Evolutionary conservation across 2,113 vertebrate species (phyloP).

Genomic region (Reinhardtius hippoglossoides): DNA sequence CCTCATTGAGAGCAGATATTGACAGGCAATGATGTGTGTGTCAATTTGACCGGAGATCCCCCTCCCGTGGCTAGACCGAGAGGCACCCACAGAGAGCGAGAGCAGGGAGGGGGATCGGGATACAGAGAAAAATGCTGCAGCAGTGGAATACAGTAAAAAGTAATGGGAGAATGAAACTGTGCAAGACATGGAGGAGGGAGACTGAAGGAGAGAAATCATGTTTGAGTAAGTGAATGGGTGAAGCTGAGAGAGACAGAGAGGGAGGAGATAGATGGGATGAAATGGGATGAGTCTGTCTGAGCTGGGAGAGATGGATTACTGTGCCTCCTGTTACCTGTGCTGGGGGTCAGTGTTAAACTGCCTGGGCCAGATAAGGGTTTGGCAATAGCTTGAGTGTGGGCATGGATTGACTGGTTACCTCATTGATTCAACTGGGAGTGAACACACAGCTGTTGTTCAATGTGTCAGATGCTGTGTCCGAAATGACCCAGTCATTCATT

Average conservation of each 20-base stretch:
- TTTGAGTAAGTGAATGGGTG: conserved; percentile 50
- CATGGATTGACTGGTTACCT: conserved; percentile 67
- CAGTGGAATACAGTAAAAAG: conserved; percentile 26
- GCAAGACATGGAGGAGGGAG: conserved; percentile 33
- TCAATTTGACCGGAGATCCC: conserved; percentile 57
- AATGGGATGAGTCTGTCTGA: conserved; percentile 68
- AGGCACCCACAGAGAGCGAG: conserved; percentile 50
- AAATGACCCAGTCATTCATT: not conserved
- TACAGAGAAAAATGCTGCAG: conserved; percentile 45
- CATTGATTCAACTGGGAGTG: conserved; percentile 71
- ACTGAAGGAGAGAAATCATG: conserved; percentile 33
- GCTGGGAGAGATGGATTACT: conserved; percentile 80
- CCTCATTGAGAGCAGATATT: conserved; percentile 65
- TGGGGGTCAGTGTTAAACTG: conserved; percentile 83
- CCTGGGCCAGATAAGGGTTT: conserved; percentile 73
- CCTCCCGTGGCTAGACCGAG: conserved; percentile 54
- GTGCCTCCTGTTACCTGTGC: conserved; percentile 82
- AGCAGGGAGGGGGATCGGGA: conserved; percentile 20
- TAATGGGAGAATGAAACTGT: conserved; percentile 52
- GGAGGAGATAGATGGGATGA: conserved; percentile 36
- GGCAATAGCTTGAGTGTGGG: conserved; percentile 77
- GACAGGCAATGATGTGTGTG: conserved; percentile 70
- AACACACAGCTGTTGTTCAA: conserved; percentile 72
- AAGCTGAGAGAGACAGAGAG: conserved; percentile 29
- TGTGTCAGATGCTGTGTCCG: conserved; percentile 47